Base-by-base conservation (phyloP, 2,888 invertebrate genomes). In the Hedya salicella region DNA sequence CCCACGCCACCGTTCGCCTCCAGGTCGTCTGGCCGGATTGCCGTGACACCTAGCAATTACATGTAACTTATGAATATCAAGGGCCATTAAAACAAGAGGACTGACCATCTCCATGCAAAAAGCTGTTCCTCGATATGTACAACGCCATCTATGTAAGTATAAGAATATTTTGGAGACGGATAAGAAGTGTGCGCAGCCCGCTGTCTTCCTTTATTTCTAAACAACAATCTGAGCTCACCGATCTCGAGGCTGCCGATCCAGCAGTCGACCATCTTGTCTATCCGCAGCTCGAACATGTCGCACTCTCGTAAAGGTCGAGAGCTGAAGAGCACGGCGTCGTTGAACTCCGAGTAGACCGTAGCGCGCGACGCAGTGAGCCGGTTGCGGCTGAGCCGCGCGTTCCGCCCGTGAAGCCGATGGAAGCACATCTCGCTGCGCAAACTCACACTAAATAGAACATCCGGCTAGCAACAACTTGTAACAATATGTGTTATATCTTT, bases 171-270 rank as follows among this genome's bases (percentile, higher is more conserved):
- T n/a, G n/a, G n/a, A n/a, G n/a, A n/a, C n/a, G n/a, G n/a, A n/a
- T n/a, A n/a, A n/a, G n/a, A n/a, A n/a, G n/a, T n/a, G n/a, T n/a
- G n/a, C n/a, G n/a, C n/a, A n/a, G n/a, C n/a, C n/a, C n/a, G n/a
- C n/a, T n/a, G n/a, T n/a, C n/a, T n/a, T n/a, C n/a, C n/a, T n/a
- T n/a, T n/a, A n/a, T n/a, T n/a, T n/a, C n/a, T n/a, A n/a, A n/a
- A n/a, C n/a, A n/a, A n/a, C n/a, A n/a, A n/a, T n/a, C n/a, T 16
- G 1, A 13, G 13, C 69, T 73, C 79, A 95, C 96, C 96, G 69
- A 96, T 96, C 93, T 98, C 98, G 61, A 98, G 95, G 69, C 97
- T 97, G 4, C 98, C 98, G 11, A 97, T 96, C 98, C 98, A 98
- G 70, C 97, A 94, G 74, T 97, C 97, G 14, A 98, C 97, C 95